phyloP scores from a whole-genome alignment of 2,888 invertebrate species.

The Xestia xanthographa region DNA sequence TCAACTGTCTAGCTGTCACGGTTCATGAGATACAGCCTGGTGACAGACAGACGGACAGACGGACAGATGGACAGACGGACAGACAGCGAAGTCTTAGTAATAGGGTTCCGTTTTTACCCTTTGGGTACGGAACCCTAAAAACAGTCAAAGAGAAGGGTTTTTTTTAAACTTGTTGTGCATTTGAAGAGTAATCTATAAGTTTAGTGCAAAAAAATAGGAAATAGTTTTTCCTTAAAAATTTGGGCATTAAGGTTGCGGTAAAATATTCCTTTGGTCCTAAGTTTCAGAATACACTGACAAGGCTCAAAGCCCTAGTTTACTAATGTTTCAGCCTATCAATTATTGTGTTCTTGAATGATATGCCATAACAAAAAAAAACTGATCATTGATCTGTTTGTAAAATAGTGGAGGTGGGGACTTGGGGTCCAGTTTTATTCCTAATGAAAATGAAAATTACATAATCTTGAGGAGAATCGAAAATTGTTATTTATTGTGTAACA shows the following conservation, averaged over 20 bases:
- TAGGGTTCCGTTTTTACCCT: no score
- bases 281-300: not conserved
- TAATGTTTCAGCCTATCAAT: not conserved
- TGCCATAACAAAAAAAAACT: not conserved
- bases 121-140: no score
- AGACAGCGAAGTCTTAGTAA: no score
- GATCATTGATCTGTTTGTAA: not conserved
- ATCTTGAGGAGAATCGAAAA: not conserved
- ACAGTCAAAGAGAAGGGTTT: not conserved
- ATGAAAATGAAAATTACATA: not conserved
- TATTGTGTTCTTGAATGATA: not conserved
- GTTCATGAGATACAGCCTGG: no score
- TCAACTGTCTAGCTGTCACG: no score
- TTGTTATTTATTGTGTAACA: not conserved
- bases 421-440: not conserved
- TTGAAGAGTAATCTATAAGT: not conserved
- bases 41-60: no score
- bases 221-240: not conserved
- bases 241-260: no score
- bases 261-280: not conserved
- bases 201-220: not conserved
- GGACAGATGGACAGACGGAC: no score
- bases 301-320: not conserved
- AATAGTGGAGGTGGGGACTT: not conserved
- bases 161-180: no score